A percentile compares a stretch with the other conserved stretches of the same genome.
Evolutionary conservation across 2,888 invertebrate genomes (phyloP).

Genomic region (Anticlea derivata): DNA sequence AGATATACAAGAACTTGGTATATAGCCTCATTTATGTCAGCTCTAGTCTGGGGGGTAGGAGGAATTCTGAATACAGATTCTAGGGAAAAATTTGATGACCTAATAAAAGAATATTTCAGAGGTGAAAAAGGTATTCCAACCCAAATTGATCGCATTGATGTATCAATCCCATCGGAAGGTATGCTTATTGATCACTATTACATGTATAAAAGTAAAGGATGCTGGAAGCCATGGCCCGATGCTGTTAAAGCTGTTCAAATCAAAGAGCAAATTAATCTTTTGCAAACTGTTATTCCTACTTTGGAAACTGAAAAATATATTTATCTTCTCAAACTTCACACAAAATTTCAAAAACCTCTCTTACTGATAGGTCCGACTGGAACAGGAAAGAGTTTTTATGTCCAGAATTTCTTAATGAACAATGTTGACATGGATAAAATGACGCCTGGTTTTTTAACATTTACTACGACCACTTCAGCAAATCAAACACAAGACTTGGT

Average conservation of each 20-base stretch:
- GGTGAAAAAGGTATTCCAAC: conserved; percentile 70
- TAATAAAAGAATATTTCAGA: conserved; percentile 80
- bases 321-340: conserved; percentile 88
- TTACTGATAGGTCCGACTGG: conserved; percentile 93
- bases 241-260: conserved; percentile 82
- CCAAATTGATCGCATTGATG: conserved; percentile 87
- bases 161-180: conserved; percentile 90
- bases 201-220: conserved; percentile 91
- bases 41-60: conserved; percentile 93
- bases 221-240: conserved; percentile 95
- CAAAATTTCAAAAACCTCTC: conserved; percentile 87
- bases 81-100: conserved; percentile 86
- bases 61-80: conserved; percentile 91
- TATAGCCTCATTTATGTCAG: conserved; percentile 89
- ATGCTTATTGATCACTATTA: conserved; percentile 92
- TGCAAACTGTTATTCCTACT: conserved; percentile 92
- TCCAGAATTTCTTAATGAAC: conserved; percentile 88
- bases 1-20: conserved; percentile 89
- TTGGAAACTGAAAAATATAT: conserved; percentile 93
- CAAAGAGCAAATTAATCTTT: conserved; percentile 85
- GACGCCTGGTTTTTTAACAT: conserved; percentile 91
- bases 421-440: conserved; percentile 87
- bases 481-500: conserved; percentile 93
- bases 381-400: conserved; percentile 93
- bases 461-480: conserved; percentile 92